Percentiles rank a stretch among this genome's conserved stretches.
Evolutionary conservation across 2,113 vertebrate species (phyloP).

Genomic region (Saimiri boliviensis): DNA sequence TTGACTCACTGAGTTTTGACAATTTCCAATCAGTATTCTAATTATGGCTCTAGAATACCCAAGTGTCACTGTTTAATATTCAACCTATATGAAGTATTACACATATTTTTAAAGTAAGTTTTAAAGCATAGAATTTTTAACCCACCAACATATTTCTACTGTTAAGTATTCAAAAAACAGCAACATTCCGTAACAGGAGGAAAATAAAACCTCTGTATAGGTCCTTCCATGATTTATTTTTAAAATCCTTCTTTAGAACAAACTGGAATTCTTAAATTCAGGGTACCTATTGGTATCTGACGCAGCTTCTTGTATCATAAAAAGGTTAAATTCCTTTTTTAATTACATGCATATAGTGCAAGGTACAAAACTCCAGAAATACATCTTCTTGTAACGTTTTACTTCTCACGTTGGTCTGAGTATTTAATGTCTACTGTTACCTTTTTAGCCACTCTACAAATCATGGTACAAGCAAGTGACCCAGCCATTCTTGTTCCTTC

Average conservation of each 20-base stretch:
- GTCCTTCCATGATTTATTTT: constrained; percentile 1
- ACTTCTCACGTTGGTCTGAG: neutral
- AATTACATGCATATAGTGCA: neutral
- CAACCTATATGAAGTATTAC: neutral
- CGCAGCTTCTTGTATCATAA: neutral
- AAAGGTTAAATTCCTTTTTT: constrained; percentile 26
- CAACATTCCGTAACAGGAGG: neutral
- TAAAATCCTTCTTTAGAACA: neutral
- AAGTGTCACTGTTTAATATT: neutral
- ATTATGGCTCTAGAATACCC: constrained; percentile 24
- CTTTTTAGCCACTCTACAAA: neutral
- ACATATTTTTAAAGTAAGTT: constrained; percentile 39
- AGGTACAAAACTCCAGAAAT: constrained; percentile 30
- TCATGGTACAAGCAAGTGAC: neutral
- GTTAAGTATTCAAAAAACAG: constrained; percentile 2
- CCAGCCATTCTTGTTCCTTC: neutral
- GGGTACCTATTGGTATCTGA: neutral
- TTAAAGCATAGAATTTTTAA: constrained; percentile 38
- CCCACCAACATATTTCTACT: neutral
- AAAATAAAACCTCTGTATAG: neutral
- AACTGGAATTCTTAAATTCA: constrained; percentile 42
- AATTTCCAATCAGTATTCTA: constrained; percentile 53
- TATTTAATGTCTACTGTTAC: neutral
- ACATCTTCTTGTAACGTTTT: neutral
- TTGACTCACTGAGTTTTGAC: constrained; percentile 49